phyloP scores from a whole-genome alignment of 2,113 vertebrate species.

The Pavo muticus region DNA sequence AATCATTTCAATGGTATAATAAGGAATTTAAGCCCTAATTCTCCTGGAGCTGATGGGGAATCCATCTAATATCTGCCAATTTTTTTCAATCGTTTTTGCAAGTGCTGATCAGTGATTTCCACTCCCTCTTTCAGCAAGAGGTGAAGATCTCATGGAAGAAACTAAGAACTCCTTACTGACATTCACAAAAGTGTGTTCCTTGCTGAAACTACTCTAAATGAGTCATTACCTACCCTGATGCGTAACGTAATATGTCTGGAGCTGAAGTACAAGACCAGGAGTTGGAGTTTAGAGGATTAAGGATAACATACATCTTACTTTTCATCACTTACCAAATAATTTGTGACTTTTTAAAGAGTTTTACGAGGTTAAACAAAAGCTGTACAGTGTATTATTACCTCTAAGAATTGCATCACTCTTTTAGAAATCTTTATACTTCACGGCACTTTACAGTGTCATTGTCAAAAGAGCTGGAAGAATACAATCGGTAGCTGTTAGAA shows the following conservation, averaged over 20 bases:
- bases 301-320: neutral
- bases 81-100: neutral
- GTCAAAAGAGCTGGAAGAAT: conserved; percentile 7
- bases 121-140: neutral
- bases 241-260: neutral
- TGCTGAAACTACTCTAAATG: neutral
- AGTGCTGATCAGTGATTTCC: neutral
- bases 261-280: neutral
- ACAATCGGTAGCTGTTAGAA: conserved; percentile 21
- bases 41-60: neutral
- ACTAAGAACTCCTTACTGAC: neutral
- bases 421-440: neutral
- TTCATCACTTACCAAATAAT: neutral
- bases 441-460: neutral
- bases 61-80: neutral
- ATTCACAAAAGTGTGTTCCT: neutral
- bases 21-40: neutral
- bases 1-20: neutral
- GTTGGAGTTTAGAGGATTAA: conserved; percentile 2
- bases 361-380: conserved; percentile 5
- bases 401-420: neutral
- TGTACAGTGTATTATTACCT: neutral
- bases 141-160: neutral
- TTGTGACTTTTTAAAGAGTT: neutral
- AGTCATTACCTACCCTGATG: neutral